A percentile compares a stretch with the other conserved stretches of the same genome.
Evolutionary conservation across 2,888 invertebrate species (phyloP).

Genomic region (Euproctis similis): DNA sequence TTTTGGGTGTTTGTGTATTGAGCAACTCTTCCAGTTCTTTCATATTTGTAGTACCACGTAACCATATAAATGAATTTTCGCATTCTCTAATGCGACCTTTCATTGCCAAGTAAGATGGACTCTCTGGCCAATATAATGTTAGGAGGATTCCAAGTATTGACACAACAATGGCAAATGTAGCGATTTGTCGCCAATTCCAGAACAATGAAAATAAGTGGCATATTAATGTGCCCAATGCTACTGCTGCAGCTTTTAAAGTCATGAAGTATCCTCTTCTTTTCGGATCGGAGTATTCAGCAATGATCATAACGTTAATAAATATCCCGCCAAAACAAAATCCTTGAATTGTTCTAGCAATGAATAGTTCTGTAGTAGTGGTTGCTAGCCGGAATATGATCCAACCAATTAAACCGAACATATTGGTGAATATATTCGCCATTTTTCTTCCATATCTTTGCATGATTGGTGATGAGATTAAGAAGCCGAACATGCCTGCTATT

Average conservation of each 20-base stretch:
- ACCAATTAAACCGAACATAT: background rate
- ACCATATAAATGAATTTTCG: conserved; percentile 27
- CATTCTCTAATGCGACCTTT: conserved; percentile 34
- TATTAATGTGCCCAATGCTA: conserved; percentile 9
- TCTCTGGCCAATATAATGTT: conserved; percentile 23
- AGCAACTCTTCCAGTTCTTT: conserved; percentile 27
- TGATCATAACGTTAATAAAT: background rate
- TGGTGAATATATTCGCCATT: background rate
- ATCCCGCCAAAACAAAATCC: background rate
- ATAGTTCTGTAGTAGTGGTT: background rate
- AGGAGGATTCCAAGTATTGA: background rate
- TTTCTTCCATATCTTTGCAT: background rate
- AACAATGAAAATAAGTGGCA: background rate
- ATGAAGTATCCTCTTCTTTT: conserved; percentile 1
- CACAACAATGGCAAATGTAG: background rate
- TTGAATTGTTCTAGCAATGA: background rate
- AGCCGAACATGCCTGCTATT: background rate
- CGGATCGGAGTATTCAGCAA: conserved; percentile 1
- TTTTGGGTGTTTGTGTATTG: conserved; percentile 17
- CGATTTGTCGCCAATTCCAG: background rate
- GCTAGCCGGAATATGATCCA: background rate
- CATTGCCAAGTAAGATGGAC: conserved; percentile 34
- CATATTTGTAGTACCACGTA: conserved; percentile 4
- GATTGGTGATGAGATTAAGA: background rate
- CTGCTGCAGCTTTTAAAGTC: background rate